Evolutionary conservation across 2,888 invertebrate genomes (phyloP).

Genomic region (Byasa hedistus): DNA sequence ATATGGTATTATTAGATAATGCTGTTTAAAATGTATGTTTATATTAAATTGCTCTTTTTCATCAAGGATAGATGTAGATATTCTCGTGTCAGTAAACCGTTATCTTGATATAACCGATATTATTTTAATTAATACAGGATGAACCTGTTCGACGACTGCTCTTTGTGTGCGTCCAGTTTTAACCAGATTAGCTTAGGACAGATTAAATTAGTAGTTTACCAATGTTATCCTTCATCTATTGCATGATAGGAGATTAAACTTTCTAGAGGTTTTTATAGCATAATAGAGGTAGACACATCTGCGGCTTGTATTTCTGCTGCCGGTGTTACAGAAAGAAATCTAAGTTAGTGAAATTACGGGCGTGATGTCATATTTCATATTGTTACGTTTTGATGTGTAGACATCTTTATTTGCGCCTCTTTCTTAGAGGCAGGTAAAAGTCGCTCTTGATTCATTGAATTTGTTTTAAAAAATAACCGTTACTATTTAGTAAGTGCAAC

Average conservation of each 20-base stretch:
- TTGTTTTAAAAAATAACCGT: too few relatives aligned
- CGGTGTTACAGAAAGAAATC: neutral
- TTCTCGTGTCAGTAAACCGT: neutral
- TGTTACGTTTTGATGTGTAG: neutral
- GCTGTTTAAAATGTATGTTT: too few relatives aligned
- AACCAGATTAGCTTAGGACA: neutral
- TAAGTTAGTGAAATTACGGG: too few relatives aligned
- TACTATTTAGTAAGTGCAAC: too few relatives aligned
- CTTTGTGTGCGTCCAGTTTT: neutral
- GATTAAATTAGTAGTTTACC: neutral
- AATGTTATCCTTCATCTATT: too few relatives aligned
- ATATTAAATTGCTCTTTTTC: neutral
- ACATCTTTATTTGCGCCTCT: neutral
- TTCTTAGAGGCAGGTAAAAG: neutral
- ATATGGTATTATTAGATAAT: too few relatives aligned
- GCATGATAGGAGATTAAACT: too few relatives aligned
- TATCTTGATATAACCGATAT: neutral
- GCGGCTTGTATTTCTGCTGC: too few relatives aligned
- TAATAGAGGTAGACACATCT: too few relatives aligned
- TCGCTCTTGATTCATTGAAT: too few relatives aligned
- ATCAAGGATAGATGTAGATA: neutral
- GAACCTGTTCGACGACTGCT: neutral
- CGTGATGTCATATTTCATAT: neutral
- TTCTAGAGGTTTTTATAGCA: too few relatives aligned
- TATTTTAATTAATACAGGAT: neutral